These are phyloP conservation scores for Gymnocypris eckloni DNA, from an alignment of 2,797 vertebrate species.

Conservation along the genomic window DNA sequence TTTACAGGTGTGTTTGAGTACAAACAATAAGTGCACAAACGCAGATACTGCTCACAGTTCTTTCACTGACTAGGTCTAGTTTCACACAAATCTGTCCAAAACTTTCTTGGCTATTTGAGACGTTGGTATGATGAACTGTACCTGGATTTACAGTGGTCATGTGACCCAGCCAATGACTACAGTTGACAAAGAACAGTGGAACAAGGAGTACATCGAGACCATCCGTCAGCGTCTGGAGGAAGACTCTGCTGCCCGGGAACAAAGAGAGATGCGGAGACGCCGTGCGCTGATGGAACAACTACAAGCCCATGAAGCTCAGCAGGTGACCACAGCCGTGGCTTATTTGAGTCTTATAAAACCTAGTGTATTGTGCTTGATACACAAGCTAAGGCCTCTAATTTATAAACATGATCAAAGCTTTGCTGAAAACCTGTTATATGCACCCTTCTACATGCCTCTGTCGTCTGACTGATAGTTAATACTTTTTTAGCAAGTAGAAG, in stretches of 20 bases:
- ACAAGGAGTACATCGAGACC: conserved; percentile 84
- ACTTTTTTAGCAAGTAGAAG: not conserved
- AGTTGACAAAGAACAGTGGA: conserved; percentile 79
- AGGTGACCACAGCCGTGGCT: conserved; percentile 75
- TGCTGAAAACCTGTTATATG: not conserved
- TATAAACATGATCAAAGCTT: not conserved
- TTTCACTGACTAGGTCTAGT: not conserved
- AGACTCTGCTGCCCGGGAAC: conserved; percentile 77
- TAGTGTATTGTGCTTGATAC: not conserved
- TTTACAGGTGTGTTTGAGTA: conserved; percentile 60
- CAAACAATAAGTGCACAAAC: not conserved
- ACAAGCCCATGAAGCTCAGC: conserved; percentile 82
- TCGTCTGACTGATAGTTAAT: not conserved
- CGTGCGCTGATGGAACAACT: conserved; percentile 85
- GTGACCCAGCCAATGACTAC: conserved; percentile 43
- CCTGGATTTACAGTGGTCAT: conserved; percentile 7
- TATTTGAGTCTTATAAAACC: not conserved
- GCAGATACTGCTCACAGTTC: not conserved
- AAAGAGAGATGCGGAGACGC: conserved; percentile 83
- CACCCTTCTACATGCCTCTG: not conserved
- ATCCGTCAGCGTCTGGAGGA: conserved; percentile 86
- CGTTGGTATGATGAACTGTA: not conserved
- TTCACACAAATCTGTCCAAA: not conserved
- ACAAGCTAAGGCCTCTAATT: not conserved
- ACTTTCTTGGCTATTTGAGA: not conserved